These are phyloP conservation scores for Lerema accius DNA, from an alignment of 1,140 invertebrate genomes.

Conservation along the genomic window DNA sequence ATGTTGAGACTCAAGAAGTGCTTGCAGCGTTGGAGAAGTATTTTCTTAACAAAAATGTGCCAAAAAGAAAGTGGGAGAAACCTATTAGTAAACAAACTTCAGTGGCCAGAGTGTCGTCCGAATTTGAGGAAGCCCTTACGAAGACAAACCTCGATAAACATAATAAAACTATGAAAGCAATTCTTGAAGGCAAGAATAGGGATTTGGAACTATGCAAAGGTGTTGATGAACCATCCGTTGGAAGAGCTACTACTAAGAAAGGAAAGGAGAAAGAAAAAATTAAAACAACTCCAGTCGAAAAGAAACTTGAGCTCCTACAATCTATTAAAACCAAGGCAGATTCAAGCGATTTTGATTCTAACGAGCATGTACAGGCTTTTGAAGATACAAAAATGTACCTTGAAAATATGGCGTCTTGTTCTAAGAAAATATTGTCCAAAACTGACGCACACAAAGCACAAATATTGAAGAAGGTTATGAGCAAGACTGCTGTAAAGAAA, in stretches of 20 bases:
- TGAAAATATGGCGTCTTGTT: constrained; percentile 35
- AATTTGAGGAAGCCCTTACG: constrained; percentile 45
- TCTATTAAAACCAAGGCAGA: constrained; percentile 9
- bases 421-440: constrained; percentile 20
- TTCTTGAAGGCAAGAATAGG: constrained; percentile 50
- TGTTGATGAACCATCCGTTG: constrained; percentile 53
- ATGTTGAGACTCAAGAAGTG: constrained; percentile 39
- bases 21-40: constrained; percentile 47
- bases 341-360: neutral
- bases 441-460: constrained; percentile 22
- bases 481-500: constrained; percentile 16
- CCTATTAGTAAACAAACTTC: constrained; percentile 48
- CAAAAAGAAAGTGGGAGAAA: constrained; percentile 41
- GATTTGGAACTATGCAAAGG: constrained; percentile 62
- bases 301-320: constrained; percentile 39
- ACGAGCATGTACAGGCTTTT: constrained; percentile 34
- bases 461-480: constrained; percentile 25
- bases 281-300: constrained; percentile 6
- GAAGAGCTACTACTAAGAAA: constrained; percentile 34
- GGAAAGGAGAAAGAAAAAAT: constrained; percentile 4
- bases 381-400: constrained; percentile 43
- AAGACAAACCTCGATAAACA: constrained; percentile 48
- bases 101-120: constrained; percentile 40
- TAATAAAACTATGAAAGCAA: constrained; percentile 37
- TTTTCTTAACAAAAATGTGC: constrained; percentile 30